phyloP scores from a whole-genome alignment of 2,113 vertebrate genomes.

The Apistogramma diplotaenia region DNA sequence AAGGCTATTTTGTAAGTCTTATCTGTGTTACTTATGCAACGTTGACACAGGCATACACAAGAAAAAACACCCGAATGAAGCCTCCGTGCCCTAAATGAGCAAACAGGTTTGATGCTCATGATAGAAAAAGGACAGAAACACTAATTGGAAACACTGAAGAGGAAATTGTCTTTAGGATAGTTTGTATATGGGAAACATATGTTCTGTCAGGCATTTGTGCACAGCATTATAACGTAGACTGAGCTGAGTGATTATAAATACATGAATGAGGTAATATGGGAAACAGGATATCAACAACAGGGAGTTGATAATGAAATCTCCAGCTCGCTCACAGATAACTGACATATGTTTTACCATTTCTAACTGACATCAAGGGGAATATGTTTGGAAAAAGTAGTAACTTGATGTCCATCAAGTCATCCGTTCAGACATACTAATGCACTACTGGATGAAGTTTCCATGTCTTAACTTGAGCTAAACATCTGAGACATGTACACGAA shows the following conservation, averaged over 20 bases:
- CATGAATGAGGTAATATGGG: neutral
- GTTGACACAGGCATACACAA: slow-evolving; percentile 1
- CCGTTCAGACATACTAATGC: neutral
- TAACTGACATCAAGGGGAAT: neutral
- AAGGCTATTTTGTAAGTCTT: slow-evolving; percentile 38
- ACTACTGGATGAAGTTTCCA: slow-evolving; percentile 11
- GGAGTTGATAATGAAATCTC: neutral
- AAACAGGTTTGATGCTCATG: neutral
- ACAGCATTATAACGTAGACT: neutral
- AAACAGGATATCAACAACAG: neutral
- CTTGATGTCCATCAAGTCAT: neutral
- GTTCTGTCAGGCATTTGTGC: neutral
- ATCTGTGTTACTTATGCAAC: slow-evolving; percentile 51
- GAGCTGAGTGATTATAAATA: neutral
- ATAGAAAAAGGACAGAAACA: slow-evolving; percentile 7
- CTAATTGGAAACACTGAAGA: neutral
- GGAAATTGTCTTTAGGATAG: neutral
- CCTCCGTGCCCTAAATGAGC: slow-evolving; percentile 4
- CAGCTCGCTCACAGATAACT: neutral
- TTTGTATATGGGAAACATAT: neutral
- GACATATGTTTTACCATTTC: neutral
- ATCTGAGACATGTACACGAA: slow-evolving; percentile 1
- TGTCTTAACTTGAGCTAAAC: slow-evolving; percentile 19
- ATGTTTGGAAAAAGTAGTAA: neutral
- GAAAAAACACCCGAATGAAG: neutral